Conservation (phyloP, 2,113 vertebrate genomes). For the Mastomys coucha region DNA sequence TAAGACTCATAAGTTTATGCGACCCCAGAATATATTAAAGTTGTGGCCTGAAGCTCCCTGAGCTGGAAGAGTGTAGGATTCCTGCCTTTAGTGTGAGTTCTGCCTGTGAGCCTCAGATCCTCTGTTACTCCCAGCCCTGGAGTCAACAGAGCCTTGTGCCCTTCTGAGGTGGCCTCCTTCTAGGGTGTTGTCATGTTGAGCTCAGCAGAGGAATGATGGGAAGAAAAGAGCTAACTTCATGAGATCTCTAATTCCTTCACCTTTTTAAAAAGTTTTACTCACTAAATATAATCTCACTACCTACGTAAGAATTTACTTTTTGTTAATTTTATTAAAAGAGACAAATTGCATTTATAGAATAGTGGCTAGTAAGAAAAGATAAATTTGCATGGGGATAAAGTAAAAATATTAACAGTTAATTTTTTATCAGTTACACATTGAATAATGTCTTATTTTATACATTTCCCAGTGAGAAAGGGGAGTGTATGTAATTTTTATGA, state of each 20-base stretch:
- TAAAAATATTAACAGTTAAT: conserved; percentile 39
- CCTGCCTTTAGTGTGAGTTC: background rate
- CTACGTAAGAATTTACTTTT: background rate
- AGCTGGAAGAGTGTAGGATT: background rate
- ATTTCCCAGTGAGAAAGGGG: conserved; percentile 47
- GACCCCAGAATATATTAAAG: background rate
- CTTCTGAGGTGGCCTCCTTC: background rate
- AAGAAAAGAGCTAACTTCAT: background rate
- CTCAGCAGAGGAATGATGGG: background rate
- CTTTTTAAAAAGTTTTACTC: background rate
- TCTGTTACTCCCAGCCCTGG: background rate
- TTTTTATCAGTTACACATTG: conserved; percentile 27
- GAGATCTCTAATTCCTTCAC: background rate
- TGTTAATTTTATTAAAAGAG: conserved; percentile 27
- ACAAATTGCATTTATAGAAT: conserved; percentile 13
- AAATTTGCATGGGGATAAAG: conserved; percentile 23
- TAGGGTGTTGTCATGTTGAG: background rate
- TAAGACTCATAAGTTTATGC: background rate
- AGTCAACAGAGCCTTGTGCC: background rate
- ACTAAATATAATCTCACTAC: background rate
- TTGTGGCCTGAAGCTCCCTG: background rate
- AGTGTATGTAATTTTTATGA: conserved; percentile 42
- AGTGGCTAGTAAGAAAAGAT: conserved; percentile 12
- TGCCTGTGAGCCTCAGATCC: background rate
- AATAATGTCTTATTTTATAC: conserved; percentile 28